Evolutionary conservation across 1,140 invertebrate species (phyloP).

Genomic region (Procambarus clarkii): DNA sequence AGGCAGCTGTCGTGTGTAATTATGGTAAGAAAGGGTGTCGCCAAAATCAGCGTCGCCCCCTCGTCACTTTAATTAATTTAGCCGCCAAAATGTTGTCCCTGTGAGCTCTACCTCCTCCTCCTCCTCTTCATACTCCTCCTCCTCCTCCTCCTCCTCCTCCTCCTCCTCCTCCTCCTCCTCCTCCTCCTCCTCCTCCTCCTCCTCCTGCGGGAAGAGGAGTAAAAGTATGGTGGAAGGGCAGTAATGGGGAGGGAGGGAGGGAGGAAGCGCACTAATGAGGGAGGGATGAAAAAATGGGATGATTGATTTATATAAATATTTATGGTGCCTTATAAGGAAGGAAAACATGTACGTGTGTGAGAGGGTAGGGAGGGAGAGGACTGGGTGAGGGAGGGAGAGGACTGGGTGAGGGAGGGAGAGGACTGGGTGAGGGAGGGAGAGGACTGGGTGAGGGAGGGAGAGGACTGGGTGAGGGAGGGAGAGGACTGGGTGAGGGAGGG

Average conservation of each 20-base stretch:
- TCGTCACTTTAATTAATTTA: constrained; percentile 1
- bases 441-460: not conserved
- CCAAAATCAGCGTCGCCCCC: constrained; percentile 5
- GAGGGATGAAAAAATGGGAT: not conserved
- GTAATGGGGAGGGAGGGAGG: constrained; percentile 4
- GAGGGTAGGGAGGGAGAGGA: not conserved
- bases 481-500: not conserved
- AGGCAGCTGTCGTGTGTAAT: not conserved
- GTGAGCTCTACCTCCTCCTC: no score
- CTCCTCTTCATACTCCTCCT: not conserved
- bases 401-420: not conserved
- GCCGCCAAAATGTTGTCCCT: constrained; percentile 10
- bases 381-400: not conserved
- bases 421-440: not conserved
- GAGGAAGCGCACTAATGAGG: not conserved
- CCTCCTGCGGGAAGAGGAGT: not conserved
- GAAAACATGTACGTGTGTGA: not conserved
- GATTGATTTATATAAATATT: not conserved
- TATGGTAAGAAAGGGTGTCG: not conserved
- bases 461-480: no score
- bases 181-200: not conserved
- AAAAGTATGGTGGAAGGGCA: constrained; percentile 1
- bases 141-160: not conserved
- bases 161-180: not conserved
- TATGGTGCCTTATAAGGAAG: not conserved